Percentiles rank a stretch among this genome's conserved stretches.
These are phyloP conservation scores for Sycophaga agraensis DNA, from an alignment of 1,140 invertebrate genomes.

Conservation along the genomic window DNA sequence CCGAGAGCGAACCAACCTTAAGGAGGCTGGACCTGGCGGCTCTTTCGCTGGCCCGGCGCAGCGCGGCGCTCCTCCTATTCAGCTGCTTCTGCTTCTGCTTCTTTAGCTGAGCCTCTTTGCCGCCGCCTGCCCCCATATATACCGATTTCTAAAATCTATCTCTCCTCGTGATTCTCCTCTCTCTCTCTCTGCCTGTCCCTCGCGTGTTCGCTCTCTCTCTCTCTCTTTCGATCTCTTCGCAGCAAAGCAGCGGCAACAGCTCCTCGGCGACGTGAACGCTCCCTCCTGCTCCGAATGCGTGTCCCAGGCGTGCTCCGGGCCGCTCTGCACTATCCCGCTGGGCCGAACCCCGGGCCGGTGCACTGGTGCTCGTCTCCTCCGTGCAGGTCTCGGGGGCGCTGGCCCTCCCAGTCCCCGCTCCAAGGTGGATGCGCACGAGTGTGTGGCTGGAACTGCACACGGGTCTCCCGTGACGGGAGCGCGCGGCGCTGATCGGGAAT, in stretches of 20 bases:
- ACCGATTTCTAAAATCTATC: slow-evolving; percentile 4
- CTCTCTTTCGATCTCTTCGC: not conserved
- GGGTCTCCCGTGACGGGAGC: too few relatives aligned
- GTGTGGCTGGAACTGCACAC: too few relatives aligned
- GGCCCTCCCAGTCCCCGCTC: too few relatives aligned
- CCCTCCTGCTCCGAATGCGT: too few relatives aligned
- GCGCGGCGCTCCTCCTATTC: not conserved
- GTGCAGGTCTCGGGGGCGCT: too few relatives aligned
- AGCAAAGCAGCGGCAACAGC: too few relatives aligned
- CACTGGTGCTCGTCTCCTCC: too few relatives aligned
- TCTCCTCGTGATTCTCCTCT: slow-evolving; percentile 3
- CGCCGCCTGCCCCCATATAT: slow-evolving; percentile 25
- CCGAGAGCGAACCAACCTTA: slow-evolving; percentile 10
- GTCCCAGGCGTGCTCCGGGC: too few relatives aligned
- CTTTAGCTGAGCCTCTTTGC: slow-evolving; percentile 4
- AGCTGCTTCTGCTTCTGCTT: slow-evolving; percentile 16
- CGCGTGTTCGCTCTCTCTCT: not conserved
- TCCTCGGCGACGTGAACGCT: not conserved
- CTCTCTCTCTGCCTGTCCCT: not conserved
- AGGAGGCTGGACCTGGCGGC: slow-evolving; percentile 11
- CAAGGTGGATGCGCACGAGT: too few relatives aligned
- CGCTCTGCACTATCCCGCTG: too few relatives aligned
- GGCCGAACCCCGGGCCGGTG: too few relatives aligned
- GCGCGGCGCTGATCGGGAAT: too few relatives aligned
- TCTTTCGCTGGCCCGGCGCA: not conserved